Conservation (phyloP, 2,797 vertebrate genomes). For the Sebastes cheni region DNA sequence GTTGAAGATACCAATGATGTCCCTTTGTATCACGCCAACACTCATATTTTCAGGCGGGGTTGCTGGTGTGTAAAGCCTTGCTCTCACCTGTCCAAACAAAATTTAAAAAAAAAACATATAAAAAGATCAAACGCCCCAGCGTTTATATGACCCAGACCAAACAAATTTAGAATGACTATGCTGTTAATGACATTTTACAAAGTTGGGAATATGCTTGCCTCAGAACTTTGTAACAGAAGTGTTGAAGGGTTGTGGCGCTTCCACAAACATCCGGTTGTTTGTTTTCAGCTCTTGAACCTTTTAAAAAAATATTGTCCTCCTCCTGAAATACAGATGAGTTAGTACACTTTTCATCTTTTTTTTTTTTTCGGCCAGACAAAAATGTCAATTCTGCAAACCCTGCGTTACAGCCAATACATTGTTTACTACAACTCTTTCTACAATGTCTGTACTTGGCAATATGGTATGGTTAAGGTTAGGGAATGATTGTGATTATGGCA, state of each 20-base stretch:
- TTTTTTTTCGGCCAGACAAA: neutral
- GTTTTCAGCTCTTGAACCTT: neutral
- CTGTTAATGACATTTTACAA: neutral
- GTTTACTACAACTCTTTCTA: neutral
- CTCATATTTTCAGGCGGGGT: neutral
- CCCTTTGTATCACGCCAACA: neutral
- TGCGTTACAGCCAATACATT: neutral
- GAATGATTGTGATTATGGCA: neutral
- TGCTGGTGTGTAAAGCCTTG: neutral
- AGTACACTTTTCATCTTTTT: neutral
- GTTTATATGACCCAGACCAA: neutral
- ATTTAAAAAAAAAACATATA: rapidly evolving
- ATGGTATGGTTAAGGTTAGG: neutral
- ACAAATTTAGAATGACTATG: neutral
- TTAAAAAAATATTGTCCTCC: neutral
- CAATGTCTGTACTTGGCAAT: neutral
- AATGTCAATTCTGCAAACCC: neutral
- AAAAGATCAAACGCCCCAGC: neutral
- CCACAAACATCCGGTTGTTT: neutral
- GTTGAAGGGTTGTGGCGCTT: neutral
- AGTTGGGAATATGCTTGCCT: too few relatives aligned
- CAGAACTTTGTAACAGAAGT: neutral
- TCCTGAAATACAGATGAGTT: neutral
- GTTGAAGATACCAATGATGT: neutral
- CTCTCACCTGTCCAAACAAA: neutral